Conservation (phyloP, 2,888 invertebrate species). For the Spodoptera picta region DNA sequence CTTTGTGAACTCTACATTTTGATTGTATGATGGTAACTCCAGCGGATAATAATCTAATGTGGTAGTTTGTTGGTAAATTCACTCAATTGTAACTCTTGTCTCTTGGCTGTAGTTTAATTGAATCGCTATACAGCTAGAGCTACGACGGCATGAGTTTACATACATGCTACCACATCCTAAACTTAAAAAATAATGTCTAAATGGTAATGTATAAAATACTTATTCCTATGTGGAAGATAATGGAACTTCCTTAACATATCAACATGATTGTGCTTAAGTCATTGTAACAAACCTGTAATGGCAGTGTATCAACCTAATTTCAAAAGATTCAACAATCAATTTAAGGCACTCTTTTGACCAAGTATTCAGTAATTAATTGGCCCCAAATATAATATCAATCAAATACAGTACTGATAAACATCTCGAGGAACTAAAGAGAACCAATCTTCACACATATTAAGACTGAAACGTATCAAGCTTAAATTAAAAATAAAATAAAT, state of each 20-base stretch:
- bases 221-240: constrained; percentile 84
- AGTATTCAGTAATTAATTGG: constrained; percentile 69
- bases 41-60: constrained; percentile 76
- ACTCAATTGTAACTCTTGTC: constrained; percentile 60
- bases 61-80: constrained; percentile 72
- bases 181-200: constrained; percentile 80
- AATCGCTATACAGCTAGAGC: constrained; percentile 29
- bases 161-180: constrained; percentile 71
- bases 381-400: constrained; percentile 74
- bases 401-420: constrained; percentile 67
- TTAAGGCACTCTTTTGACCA: constrained; percentile 81
- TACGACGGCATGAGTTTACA: constrained; percentile 62
- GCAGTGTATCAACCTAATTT: constrained; percentile 70
- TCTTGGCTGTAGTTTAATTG: constrained; percentile 15
- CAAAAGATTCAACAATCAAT: constrained; percentile 68
- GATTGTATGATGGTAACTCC: constrained; percentile 88
- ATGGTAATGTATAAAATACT: constrained; percentile 87
- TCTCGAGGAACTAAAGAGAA: constrained; percentile 77
- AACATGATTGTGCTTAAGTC: constrained; percentile 70
- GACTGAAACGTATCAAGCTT: constrained; percentile 71
- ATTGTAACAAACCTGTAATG: constrained; percentile 67
- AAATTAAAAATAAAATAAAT: constrained; percentile 84
- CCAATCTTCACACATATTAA: constrained; percentile 70
- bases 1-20: constrained; percentile 84
- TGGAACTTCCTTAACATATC: constrained; percentile 68